A percentile compares a stretch with the other conserved stretches of the same genome.
phyloP scores from a whole-genome alignment of 2,888 invertebrate genomes.

The Xanthostigma xanthostigma region DNA sequence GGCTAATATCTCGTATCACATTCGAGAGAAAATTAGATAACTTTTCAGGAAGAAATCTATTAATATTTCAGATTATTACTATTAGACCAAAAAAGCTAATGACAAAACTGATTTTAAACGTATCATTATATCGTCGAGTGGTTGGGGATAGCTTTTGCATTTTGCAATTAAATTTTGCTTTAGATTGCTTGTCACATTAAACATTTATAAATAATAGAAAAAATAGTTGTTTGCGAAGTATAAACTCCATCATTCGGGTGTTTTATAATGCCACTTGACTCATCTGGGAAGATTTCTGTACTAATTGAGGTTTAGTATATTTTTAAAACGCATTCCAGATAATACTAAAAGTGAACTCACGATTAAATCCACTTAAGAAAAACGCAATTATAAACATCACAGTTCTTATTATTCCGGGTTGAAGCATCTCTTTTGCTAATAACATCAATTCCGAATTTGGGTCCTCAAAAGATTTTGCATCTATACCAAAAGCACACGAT shows the following conservation, averaged over 20 bases:
- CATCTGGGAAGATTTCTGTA: too few species aligned
- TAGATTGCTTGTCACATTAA: neutral
- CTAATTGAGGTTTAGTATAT: too few species aligned
- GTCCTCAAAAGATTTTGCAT: slow-evolving; percentile 22
- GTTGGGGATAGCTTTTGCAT: too few species aligned
- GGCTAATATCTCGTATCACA: slow-evolving; percentile 22
- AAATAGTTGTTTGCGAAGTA: too few species aligned
- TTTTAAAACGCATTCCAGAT: too few species aligned
- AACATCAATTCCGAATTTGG: slow-evolving; percentile 19
- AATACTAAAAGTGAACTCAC: neutral
- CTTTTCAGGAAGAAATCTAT: slow-evolving; percentile 14
- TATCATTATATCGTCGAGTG: too few species aligned
- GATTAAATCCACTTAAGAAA: slow-evolving; percentile 9
- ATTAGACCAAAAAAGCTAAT: too few species aligned
- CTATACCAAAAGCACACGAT: slow-evolving; percentile 25
- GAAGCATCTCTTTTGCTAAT: slow-evolving; percentile 20
- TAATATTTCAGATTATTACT: too few species aligned
- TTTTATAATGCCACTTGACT: too few species aligned
- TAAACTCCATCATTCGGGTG: too few species aligned
- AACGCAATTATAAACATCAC: slow-evolving; percentile 12
- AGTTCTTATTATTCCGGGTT: slow-evolving; percentile 10
- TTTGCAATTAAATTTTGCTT: neutral
- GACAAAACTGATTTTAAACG: too few species aligned
- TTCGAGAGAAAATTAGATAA: slow-evolving; percentile 21
- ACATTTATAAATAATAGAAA: neutral